These are phyloP conservation scores for Bicyclus anynana DNA, from an alignment of 1,140 invertebrate genomes.

Conservation along the genomic window DNA sequence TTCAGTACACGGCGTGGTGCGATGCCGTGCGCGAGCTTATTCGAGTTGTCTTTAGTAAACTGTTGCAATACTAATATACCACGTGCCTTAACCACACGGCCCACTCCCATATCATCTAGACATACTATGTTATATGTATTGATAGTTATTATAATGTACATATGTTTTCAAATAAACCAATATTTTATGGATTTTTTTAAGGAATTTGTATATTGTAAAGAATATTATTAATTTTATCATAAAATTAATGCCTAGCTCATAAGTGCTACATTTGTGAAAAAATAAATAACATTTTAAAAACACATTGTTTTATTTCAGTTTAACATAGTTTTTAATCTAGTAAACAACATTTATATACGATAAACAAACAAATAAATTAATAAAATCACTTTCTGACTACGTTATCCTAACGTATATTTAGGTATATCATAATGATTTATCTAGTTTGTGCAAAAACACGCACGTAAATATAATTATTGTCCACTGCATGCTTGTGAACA, in stretches of 20 bases:
- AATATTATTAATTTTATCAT: slow-evolving; percentile 80
- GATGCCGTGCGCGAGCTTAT: background rate
- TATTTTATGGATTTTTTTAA: slow-evolving; percentile 78
- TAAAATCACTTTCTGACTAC: background rate
- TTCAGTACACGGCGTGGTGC: background rate
- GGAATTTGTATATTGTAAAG: slow-evolving; percentile 78
- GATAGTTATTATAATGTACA: slow-evolving; percentile 72
- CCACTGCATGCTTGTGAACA: background rate
- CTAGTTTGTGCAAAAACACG: background rate
- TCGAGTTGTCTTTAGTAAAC: background rate
- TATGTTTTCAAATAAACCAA: slow-evolving; percentile 76
- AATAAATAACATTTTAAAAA: slow-evolving; percentile 78
- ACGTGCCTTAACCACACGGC: slow-evolving; percentile 70
- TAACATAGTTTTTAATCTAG: background rate
- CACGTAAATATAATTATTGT: background rate
- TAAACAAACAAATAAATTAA: slow-evolving; percentile 2
- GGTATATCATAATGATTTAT: too few species aligned
- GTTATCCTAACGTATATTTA: too few species aligned
- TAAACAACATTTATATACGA: background rate
- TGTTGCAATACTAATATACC: slow-evolving; percentile 54
- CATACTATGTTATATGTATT: slow-evolving; percentile 67
- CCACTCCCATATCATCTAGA: slow-evolving; percentile 68
- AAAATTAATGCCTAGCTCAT: slow-evolving; percentile 75
- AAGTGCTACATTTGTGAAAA: slow-evolving; percentile 74
- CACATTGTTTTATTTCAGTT: slow-evolving; percentile 59